Conservation (phyloP, 2,797 vertebrate genomes). For the Taenioides sp. region DNA sequence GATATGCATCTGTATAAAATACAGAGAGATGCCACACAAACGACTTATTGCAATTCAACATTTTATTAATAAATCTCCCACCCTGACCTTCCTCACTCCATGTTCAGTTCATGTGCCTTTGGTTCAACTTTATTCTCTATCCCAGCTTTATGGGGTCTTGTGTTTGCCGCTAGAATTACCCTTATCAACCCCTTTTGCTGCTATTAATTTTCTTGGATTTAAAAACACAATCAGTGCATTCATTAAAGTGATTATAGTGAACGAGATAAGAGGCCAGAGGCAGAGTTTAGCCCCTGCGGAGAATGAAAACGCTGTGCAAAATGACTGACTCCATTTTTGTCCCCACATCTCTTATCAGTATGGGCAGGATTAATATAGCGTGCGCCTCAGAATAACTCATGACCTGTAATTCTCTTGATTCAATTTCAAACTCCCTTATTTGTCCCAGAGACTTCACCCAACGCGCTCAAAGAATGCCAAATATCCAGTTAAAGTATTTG, state of each 20-base stretch:
- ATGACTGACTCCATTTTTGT: conserved; percentile 39
- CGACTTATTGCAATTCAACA: background rate
- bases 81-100: background rate
- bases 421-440: conserved; percentile 39
- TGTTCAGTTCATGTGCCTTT: background rate
- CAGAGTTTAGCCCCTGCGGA: conserved; percentile 42
- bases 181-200: conserved; percentile 25
- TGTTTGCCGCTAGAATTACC: conserved; percentile 7
- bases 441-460: conserved; percentile 30
- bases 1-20: too few relatives aligned
- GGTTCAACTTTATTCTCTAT: background rate
- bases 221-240: conserved; percentile 32
- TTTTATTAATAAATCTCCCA: background rate
- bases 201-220: conserved; percentile 33
- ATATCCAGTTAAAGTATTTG: conserved; percentile 19
- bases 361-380: conserved; percentile 36
- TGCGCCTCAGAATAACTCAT: conserved; percentile 40
- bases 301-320: conserved; percentile 42
- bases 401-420: conserved; percentile 50
- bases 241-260: conserved; percentile 47
- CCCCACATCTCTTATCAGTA: conserved; percentile 45
- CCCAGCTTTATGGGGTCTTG: background rate
- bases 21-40: too few relatives aligned
- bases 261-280: conserved; percentile 33
- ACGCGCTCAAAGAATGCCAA: conserved; percentile 34